These are phyloP conservation scores for Mobula hypostoma DNA, from an alignment of 2,113 vertebrate genomes.

Conservation along the genomic window DNA sequence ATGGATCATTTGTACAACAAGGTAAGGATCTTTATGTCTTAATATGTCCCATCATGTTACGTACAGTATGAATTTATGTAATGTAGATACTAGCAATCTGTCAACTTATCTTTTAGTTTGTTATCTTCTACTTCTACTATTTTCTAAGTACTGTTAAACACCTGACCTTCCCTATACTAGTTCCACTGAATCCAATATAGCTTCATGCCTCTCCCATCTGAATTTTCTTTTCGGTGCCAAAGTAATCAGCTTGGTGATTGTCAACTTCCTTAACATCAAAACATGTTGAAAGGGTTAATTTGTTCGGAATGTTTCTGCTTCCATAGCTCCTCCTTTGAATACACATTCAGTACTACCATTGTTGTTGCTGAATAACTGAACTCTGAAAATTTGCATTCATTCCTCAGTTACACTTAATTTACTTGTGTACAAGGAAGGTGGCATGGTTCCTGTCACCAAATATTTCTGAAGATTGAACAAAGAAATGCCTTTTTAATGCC, in stretches of 20 bases:
- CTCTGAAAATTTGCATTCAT: no score
- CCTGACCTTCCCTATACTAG: neutral
- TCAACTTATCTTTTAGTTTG: neutral
- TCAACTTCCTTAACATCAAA: neutral
- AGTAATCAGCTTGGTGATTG: neutral
- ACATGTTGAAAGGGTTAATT: neutral
- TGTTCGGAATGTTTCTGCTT: neutral
- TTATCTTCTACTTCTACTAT: no score
- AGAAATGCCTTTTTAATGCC: no score
- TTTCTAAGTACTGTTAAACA: neutral
- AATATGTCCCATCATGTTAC: no score
- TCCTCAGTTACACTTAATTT: no score
- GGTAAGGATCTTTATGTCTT: conserved; percentile 60
- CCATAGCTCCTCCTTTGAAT: neutral
- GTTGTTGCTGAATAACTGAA: no score
- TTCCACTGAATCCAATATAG: neutral
- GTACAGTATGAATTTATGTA: neutral
- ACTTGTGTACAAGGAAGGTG: no score
- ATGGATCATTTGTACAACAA: conserved; percentile 96
- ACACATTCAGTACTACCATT: no score
- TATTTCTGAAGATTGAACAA: no score
- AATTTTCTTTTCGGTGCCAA: neutral
- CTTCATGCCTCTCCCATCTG: neutral
- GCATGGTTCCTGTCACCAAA: no score
- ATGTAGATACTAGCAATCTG: neutral